Conservation (phyloP, 2,797 vertebrate species). For the Peromyscus aztecus region DNA sequence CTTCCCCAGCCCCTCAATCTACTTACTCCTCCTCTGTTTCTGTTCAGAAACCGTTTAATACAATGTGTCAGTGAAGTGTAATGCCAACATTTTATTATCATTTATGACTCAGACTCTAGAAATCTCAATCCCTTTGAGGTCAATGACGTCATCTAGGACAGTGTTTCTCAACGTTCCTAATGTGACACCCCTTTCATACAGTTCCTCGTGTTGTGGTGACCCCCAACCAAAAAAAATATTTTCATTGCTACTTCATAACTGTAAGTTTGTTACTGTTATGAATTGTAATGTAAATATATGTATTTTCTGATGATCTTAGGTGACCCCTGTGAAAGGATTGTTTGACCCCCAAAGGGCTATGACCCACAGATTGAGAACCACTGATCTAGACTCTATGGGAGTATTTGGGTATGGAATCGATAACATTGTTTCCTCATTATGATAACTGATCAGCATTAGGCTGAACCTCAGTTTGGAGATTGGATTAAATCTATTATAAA, state of each 20-base stretch:
- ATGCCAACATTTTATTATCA: neutral
- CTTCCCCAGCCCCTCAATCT: too few species aligned
- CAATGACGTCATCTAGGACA: neutral
- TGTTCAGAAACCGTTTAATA: neutral
- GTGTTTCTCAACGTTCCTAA: neutral
- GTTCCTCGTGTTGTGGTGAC: neutral
- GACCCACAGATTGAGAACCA: neutral
- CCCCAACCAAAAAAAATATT: neutral
- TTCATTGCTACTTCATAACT: neutral
- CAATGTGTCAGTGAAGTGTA: neutral
- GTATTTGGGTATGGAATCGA: neutral
- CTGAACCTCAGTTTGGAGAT: slow-evolving; percentile 9
- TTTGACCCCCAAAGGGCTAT: neutral
- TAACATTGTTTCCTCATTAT: neutral
- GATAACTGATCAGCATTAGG: neutral
- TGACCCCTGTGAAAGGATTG: neutral
- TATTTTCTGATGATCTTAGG: neutral
- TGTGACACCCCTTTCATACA: neutral
- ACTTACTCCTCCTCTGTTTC: too few species aligned
- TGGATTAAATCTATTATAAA: neutral
- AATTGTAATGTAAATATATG: neutral
- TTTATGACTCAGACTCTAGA: slow-evolving; percentile 38
- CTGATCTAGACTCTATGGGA: neutral
- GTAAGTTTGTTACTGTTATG: neutral
- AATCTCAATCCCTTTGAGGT: neutral